Evolutionary conservation across 1,140 invertebrate species (phyloP), one percentile per base, ranked within the genome.

Genomic region (Trypoxylus dichotomus): DNA sequence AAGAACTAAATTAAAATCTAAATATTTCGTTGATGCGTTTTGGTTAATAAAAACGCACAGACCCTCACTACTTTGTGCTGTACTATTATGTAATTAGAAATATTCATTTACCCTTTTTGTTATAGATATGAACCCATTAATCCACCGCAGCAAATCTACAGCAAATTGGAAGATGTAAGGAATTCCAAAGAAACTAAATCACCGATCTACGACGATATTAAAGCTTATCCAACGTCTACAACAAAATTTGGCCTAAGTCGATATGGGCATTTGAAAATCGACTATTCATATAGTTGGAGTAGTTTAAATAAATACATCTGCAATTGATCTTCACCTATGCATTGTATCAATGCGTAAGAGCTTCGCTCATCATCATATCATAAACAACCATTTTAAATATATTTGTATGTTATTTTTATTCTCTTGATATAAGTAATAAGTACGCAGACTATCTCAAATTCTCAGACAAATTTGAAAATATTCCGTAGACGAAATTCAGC

Each of bases 261-360:
- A 27, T 92, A 93, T 78, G 93, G 93, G 27, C 91, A 93, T 81
- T 86, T 93, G 15, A 91, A 92, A 85, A 93, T 94, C 77, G 93
- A 94, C 85, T 93, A 94, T 82, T 92, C 91, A 1, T 91, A 88
- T 82, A 93, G 91, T 83, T 93, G 93, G 92, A 91, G 92, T 78
- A 83, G 82, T 76, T 81, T 85, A 71, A 81, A 85, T 60, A 84
- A 85, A 80, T 85, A 84, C 54, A 85, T 85, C 71, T 82, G 77
- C 32, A 78, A 78, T 41, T 78, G 60, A 74, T 42, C 5, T 68
- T 13, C 10, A 15, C 24, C 21, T 25, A 24, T 68, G 60, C 60
- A 68, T 68, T 68, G 60, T 25, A 68, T 68, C 60, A 68, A 68
- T 68, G 60, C 60, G 0, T n/a, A 1, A 15, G n/a, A 15, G 19